phyloP scores from a whole-genome alignment of 2,113 vertebrate genomes.

The Crocuta crocuta region DNA sequence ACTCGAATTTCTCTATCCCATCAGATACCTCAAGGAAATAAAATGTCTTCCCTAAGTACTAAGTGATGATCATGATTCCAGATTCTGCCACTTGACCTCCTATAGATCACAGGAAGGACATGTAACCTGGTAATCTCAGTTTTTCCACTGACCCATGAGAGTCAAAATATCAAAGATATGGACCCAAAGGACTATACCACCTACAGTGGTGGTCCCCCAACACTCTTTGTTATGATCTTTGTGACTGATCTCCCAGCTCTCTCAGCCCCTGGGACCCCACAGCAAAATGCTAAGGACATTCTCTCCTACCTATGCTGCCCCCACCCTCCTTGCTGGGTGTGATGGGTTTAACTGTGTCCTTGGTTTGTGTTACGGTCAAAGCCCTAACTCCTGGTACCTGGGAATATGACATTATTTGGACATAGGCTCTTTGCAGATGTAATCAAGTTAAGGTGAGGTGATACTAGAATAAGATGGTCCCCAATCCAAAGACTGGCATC shows the following conservation, averaged over 20 bases:
- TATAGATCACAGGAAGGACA: neutral
- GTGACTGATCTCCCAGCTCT: neutral
- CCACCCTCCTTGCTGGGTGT: neutral
- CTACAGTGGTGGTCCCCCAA: neutral
- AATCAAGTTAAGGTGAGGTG: neutral
- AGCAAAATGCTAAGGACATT: neutral
- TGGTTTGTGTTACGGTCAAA: neutral
- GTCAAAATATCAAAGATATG: neutral
- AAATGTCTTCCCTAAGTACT: neutral
- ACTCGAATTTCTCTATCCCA: neutral
- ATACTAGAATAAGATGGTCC: neutral
- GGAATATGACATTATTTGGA: neutral
- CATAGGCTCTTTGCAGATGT: neutral
- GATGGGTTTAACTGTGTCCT: neutral
- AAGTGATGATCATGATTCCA: neutral
- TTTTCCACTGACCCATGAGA: neutral
- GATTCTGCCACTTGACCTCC: neutral
- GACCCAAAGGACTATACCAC: neutral
- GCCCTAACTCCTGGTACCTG: neutral
- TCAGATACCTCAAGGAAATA: neutral
- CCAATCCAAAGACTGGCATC: neutral
- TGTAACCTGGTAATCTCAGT: too few relatives aligned
- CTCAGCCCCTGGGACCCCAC: neutral
- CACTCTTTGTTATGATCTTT: neutral
- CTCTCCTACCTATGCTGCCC: neutral